A percentile compares a stretch with the other conserved stretches of the same genome.
These are phyloP conservation scores for Thermophis baileyi DNA, from an alignment of 2,113 vertebrate species.

Conservation along the genomic window DNA sequence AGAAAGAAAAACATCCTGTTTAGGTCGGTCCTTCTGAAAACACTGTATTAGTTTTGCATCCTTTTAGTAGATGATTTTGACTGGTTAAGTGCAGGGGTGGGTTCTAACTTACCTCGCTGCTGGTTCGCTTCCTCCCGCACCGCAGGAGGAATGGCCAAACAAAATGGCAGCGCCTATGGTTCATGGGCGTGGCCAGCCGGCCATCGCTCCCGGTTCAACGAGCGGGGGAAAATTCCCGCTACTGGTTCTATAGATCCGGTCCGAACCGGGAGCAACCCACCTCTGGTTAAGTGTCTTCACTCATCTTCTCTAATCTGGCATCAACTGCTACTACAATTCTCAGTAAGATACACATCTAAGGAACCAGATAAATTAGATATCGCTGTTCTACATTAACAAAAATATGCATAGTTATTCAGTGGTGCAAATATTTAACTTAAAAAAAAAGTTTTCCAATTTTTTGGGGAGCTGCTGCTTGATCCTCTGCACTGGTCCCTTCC, in stretches of 20 bases:
- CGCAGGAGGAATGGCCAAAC: too few species aligned
- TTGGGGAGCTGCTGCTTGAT: too few species aligned
- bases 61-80: not conserved
- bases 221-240: too few species aligned
- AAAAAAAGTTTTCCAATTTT: not conserved
- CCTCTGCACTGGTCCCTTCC: too few species aligned
- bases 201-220: too few species aligned
- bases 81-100: too few species aligned
- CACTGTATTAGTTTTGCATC: not conserved
- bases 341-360: not conserved
- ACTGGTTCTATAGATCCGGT: too few species aligned
- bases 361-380: not conserved
- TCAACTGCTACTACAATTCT: not conserved
- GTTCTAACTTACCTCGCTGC: too few species aligned
- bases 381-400: not conserved
- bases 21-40: not conserved
- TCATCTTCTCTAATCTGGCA: not conserved
- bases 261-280: too few species aligned
- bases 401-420: not conserved
- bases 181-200: too few species aligned
- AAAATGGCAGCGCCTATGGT: too few species aligned
- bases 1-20: not conserved
- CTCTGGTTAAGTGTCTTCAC: not conserved
- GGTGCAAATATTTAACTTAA: not conserved
- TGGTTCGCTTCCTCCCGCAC: too few species aligned